phyloP scores from a whole-genome alignment of 2,797 vertebrate species.

The Chelidonichthys spinosus region DNA sequence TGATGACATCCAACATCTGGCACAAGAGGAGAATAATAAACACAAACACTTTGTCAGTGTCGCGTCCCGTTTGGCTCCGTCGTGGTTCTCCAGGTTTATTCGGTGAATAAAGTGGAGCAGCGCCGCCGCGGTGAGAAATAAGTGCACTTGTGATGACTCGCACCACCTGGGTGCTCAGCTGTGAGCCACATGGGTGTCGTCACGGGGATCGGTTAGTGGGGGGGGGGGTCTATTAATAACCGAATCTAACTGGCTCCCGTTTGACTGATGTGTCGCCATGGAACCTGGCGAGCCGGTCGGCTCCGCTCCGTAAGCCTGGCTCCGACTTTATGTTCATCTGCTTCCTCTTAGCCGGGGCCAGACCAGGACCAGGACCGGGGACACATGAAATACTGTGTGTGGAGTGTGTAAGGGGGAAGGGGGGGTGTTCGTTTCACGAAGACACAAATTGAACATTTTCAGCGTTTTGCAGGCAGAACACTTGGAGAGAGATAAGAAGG shows the following conservation, averaged over 20 bases:
- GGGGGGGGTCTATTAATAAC: constrained; percentile 64
- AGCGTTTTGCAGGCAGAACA: background rate
- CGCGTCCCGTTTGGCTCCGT: background rate
- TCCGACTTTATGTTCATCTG: constrained; percentile 39
- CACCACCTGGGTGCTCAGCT: constrained; percentile 70
- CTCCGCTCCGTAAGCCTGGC: constrained; percentile 8
- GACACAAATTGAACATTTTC: background rate
- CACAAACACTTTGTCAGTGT: constrained; percentile 4
- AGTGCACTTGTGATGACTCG: constrained; percentile 23
- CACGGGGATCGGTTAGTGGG: constrained; percentile 15
- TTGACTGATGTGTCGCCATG: constrained; percentile 53
- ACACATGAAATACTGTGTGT: constrained; percentile 16
- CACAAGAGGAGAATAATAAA: background rate
- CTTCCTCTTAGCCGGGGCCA: constrained; percentile 22
- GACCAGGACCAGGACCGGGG: background rate
- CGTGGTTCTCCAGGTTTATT: constrained; percentile 15
- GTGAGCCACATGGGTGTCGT: constrained; percentile 69
- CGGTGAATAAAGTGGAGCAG: constrained; percentile 13
- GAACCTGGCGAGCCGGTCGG: constrained; percentile 8
- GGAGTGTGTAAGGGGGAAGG: background rate
- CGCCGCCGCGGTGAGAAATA: constrained; percentile 42
- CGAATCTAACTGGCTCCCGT: constrained; percentile 58
- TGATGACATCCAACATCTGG: constrained; percentile 32
- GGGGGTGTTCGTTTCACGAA: constrained; percentile 2
- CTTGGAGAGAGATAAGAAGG: background rate